phyloP scores from a whole-genome alignment of 2,888 invertebrate genomes.

The Caenorhabditis virilis region DNA sequence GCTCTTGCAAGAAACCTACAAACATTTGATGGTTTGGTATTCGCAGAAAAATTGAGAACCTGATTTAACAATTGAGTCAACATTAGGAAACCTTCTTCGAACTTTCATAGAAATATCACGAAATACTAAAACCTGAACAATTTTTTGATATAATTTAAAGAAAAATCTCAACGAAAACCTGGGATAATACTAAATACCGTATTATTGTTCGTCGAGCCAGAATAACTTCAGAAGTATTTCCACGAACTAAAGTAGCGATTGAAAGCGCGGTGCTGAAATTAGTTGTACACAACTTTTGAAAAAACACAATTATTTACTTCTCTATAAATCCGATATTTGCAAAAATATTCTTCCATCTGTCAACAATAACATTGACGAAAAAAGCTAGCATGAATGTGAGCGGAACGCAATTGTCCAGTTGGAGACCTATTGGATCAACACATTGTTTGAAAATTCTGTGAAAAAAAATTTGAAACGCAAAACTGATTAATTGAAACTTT shows the following conservation, averaged over 20 bases:
- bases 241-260: constrained; percentile 43
- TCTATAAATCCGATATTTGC: constrained; percentile 52
- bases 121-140: constrained; percentile 53
- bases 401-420: constrained; percentile 42
- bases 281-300: neutral
- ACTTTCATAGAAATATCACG: constrained; percentile 59
- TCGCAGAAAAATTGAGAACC: constrained; percentile 14
- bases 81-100: constrained; percentile 53
- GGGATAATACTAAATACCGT: constrained; percentile 42
- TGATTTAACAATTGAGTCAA: constrained; percentile 47
- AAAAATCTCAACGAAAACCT: constrained; percentile 15
- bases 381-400: constrained; percentile 56
- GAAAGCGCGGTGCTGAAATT: constrained; percentile 47
- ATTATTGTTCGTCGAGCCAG: constrained; percentile 46
- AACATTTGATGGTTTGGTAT: neutral
- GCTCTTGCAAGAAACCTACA: constrained; percentile 57
- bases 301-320: no score
- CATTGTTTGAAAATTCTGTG: no score
- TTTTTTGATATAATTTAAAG: no score
- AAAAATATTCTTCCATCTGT: constrained; percentile 50
- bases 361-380: constrained; percentile 55
- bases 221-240: constrained; percentile 30
- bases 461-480: no score
- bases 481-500: no score
- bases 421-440: constrained; percentile 7